Evolutionary conservation across 2,113 vertebrate species (phyloP).

Genomic region (Dascyllus trimaculatus): DNA sequence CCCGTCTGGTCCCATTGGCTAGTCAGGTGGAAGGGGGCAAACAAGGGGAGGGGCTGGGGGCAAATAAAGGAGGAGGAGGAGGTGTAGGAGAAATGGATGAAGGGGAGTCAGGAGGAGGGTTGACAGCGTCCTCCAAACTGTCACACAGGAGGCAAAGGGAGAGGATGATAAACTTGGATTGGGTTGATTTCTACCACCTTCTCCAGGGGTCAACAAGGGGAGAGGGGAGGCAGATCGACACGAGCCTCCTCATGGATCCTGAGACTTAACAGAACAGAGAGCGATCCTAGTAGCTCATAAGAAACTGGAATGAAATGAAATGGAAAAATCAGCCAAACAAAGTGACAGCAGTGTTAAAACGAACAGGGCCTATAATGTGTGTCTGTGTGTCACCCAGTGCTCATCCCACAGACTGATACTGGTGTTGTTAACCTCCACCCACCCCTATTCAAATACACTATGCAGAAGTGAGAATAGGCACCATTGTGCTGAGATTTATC

Average conservation of each 20-base stretch:
- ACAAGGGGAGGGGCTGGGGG: slow-evolving; percentile 57
- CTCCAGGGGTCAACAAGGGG: slow-evolving; percentile 16
- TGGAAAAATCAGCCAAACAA: not conserved
- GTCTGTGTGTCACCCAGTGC: slow-evolving; percentile 30
- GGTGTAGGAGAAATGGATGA: slow-evolving; percentile 17
- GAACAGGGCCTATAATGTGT: slow-evolving; percentile 2
- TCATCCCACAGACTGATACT: slow-evolving; percentile 21
- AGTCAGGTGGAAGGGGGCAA: slow-evolving; percentile 69
- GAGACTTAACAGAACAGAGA: slow-evolving; percentile 18
- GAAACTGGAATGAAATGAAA: not conserved
- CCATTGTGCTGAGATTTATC: slow-evolving; percentile 32
- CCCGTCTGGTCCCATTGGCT: slow-evolving; percentile 71
- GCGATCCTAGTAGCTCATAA: not conserved
- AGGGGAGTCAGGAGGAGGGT: slow-evolving; percentile 13
- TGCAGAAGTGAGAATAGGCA: slow-evolving; percentile 37
- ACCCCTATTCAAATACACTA: slow-evolving; percentile 47
- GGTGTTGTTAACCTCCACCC: slow-evolving; percentile 31
- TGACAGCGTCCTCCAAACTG: slow-evolving; percentile 45
- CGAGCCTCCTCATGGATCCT: slow-evolving; percentile 12
- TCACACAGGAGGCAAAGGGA: not conserved
- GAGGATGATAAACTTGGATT: not conserved
- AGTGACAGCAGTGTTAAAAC: not conserved
- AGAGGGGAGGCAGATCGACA: not conserved
- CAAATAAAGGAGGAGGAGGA: slow-evolving; percentile 23
- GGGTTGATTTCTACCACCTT: not conserved